Evolutionary conservation across 2,888 invertebrate species (phyloP), one percentile per base, ranked within the genome.

Genomic region (Mimumesa dahlbomi): DNA sequence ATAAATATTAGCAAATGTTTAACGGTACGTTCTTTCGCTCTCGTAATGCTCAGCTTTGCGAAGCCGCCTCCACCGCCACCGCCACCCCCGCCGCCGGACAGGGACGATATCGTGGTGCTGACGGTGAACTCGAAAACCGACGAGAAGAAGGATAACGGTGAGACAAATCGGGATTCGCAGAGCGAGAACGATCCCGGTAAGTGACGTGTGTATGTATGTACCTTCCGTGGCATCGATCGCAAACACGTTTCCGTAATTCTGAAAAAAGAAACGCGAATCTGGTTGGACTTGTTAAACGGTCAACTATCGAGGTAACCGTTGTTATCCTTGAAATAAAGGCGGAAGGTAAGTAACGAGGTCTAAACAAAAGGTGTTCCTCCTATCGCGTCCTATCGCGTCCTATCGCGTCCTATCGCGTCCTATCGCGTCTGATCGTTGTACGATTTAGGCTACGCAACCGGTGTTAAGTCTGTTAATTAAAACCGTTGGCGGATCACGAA

Each of bases 1-100:
- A 25, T 25, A 54, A 48, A 52, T 40, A 49, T 6, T 19, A 36
- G n/a, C n/a, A n/a, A n/a, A n/a, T n/a, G n/a, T n/a, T 46, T 61
- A 31, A 50, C 59, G 59, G 50, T 13, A 40, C 19, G 19, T 7
- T 34, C 6, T n/a, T 18, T 42, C 42, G 42, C 13, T 18, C n/a
- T n/a, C 21, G 19, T 49, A n/a, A 43, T 58, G 34, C 49, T 22
- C 56, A 86, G 86, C 66, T 73, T 84, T 61, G 79, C 81, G 18
- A 85, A 83, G 56, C 87, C 87, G 3, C 88, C 87, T 2, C 86
- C 86, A 0, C 85, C 85, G 2, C 89, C 89, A 2, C 89, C 89
- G 0, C 88, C 88, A 0, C 87, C 87, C 2, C 89, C 89, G 2
- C 87, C 88, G 0, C 88, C 88, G 50, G 85, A 87, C 75, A 81